Evolutionary conservation across 2,113 vertebrate species (phyloP).

Genomic region (Eupsittula cactorum): DNA sequence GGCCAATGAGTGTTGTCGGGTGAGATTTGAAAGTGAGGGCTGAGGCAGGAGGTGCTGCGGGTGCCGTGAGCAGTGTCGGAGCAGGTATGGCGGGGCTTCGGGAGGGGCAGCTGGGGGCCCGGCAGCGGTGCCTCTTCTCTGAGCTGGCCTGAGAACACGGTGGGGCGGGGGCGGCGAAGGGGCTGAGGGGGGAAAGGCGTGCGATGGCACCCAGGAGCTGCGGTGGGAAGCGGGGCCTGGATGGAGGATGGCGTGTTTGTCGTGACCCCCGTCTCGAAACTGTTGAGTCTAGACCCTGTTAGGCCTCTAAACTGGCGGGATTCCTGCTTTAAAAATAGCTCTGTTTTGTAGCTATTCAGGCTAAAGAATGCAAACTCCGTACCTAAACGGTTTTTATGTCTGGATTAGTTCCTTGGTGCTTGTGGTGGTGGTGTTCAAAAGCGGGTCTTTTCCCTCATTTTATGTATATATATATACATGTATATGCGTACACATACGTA

Average conservation of each 20-base stretch:
- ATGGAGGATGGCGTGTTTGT: fast-evolving
- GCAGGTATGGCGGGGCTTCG: not conserved
- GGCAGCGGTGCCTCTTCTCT: fast-evolving
- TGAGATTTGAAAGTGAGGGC: slow-evolving; percentile 39
- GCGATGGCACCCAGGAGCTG: not conserved
- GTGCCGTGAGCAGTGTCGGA: fast-evolving
- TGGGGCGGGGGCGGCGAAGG: not conserved
- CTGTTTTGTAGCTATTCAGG: fast-evolving
- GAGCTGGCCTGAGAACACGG: fast-evolving
- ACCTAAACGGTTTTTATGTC: fast-evolving
- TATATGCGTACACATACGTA: no score
- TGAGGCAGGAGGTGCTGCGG: fast-evolving
- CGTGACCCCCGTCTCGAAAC: fast-evolving
- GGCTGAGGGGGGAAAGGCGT: fast-evolving
- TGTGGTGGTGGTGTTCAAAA: not conserved
- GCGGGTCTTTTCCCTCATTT: fast-evolving
- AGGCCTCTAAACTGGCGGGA: fast-evolving
- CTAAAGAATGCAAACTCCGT: fast-evolving
- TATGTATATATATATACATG: no score
- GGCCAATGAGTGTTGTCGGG: slow-evolving; percentile 9
- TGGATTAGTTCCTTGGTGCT: fast-evolving
- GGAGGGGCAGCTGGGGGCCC: fast-evolving
- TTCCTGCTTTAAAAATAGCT: not conserved
- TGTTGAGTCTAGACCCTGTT: fast-evolving
- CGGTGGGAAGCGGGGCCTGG: not conserved